These are phyloP conservation scores for Bombus turneri DNA, from an alignment of 1,140 invertebrate genomes.

Conservation along the genomic window DNA sequence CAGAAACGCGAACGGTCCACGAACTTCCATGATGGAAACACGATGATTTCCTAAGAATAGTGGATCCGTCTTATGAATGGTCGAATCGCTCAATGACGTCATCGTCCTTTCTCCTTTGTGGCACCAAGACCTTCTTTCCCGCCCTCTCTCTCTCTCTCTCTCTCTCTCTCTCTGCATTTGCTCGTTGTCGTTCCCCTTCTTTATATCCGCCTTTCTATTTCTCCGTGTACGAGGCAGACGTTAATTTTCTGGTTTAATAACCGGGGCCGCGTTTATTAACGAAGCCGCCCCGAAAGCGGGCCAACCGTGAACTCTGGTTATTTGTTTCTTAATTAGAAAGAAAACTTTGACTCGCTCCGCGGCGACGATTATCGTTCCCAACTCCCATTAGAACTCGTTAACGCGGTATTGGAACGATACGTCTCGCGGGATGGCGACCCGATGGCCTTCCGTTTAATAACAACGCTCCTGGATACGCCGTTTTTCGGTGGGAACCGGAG, in stretches of 20 bases:
- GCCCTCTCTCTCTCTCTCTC: background rate
- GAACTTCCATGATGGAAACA: background rate
- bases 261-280: conserved; percentile 76
- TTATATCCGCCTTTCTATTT: conserved; percentile 47
- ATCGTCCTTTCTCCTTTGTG: conserved; percentile 53
- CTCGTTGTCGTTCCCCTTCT: conserved; percentile 22
- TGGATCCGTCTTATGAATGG: conserved; percentile 50
- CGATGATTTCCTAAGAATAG: conserved; percentile 26
- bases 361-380: conserved; percentile 80
- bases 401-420: conserved; percentile 80
- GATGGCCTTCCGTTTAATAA: conserved; percentile 69
- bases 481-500: background rate
- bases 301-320: conserved; percentile 77
- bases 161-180: background rate
- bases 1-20: background rate
- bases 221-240: conserved; percentile 69
- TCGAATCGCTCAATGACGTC: conserved; percentile 71
- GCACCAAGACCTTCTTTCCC: conserved; percentile 2
- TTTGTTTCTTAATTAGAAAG: conserved; percentile 82
- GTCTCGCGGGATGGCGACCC: conserved; percentile 74
- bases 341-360: conserved; percentile 77
- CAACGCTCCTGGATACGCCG: conserved; percentile 37
- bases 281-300: conserved; percentile 76
- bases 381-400: conserved; percentile 81
- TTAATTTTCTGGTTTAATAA: conserved; percentile 78